These are phyloP conservation scores for Stratiomys singularior DNA, from an alignment of 2,888 invertebrate species.

Conservation along the genomic window DNA sequence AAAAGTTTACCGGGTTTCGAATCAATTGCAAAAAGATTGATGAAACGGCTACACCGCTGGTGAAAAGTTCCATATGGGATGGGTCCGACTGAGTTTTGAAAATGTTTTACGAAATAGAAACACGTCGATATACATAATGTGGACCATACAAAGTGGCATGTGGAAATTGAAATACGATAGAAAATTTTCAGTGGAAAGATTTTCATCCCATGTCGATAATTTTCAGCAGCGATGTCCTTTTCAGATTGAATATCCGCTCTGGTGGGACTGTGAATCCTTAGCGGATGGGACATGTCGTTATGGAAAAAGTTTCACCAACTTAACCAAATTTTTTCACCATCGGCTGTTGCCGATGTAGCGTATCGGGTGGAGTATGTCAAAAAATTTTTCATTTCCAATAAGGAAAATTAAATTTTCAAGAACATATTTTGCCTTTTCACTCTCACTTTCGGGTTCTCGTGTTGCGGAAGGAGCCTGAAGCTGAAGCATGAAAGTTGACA, in stretches of 20 bases:
- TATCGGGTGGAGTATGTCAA: too few relatives aligned
- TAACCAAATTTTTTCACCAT: neutral
- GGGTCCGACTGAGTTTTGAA: neutral
- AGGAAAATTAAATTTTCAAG: too few relatives aligned
- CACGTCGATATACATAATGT: neutral
- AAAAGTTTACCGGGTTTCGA: conserved; percentile 30
- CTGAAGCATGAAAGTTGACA: too few relatives aligned
- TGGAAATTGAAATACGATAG: neutral
- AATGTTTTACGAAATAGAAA: too few relatives aligned
- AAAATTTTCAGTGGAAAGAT: neutral
- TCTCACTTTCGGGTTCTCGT: too few relatives aligned
- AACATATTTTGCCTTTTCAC: too few relatives aligned
- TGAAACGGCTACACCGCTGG: conserved; percentile 25
- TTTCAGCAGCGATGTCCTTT: too few relatives aligned
- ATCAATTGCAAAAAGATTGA: conserved; percentile 43
- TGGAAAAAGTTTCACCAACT: neutral
- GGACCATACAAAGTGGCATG: neutral
- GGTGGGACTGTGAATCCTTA: neutral
- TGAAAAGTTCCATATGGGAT: conserved; percentile 11
- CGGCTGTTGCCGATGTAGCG: too few relatives aligned
- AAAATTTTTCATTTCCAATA: too few relatives aligned
- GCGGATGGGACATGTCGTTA: neutral
- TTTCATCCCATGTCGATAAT: neutral
- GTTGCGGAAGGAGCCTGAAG: too few relatives aligned
- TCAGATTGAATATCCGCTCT: too few relatives aligned